Evolutionary conservation across 2,888 invertebrate genomes (phyloP).

Genomic region (Latrodectus elegans): DNA sequence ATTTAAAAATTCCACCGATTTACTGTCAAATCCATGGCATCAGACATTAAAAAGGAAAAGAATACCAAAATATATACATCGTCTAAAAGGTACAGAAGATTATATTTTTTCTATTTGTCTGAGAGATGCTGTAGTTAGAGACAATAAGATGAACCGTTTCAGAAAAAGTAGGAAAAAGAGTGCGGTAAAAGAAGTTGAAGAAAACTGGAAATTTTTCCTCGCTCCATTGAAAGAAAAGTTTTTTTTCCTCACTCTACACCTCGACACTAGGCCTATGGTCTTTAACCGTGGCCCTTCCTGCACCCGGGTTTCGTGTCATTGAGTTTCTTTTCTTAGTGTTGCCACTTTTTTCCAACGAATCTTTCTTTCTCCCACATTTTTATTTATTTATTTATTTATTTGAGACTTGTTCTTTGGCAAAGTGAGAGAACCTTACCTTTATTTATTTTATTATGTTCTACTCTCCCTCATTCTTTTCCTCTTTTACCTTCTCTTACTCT

Average conservation of each 20-base stretch:
- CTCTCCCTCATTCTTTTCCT: slow-evolving; percentile 16
- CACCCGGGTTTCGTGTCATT: slow-evolving; percentile 32
- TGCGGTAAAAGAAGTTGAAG: background rate
- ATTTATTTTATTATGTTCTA: background rate
- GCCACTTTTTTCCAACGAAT: background rate
- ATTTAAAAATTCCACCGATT: too few species aligned
- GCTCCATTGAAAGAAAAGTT: background rate
- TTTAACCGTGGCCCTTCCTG: slow-evolving; percentile 17
- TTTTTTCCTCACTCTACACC: background rate
- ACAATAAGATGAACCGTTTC: background rate
- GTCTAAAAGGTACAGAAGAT: too few species aligned
- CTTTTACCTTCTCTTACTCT: background rate
- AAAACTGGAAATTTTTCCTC: background rate
- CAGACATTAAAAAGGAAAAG: too few species aligned
- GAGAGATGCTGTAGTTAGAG: too few species aligned
- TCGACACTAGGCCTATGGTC: slow-evolving; percentile 31
- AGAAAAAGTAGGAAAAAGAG: background rate
- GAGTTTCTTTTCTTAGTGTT: slow-evolving; percentile 33
- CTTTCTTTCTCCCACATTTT: slow-evolving; percentile 11
- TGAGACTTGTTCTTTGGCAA: slow-evolving; percentile 23
- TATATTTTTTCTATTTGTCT: too few species aligned
- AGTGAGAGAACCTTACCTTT: background rate
- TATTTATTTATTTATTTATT: slow-evolving; percentile 34
- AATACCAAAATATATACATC: too few species aligned
- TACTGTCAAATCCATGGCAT: too few species aligned